Base-by-base conservation (phyloP, 2,888 invertebrate genomes). In the Teinopalpus imperialis region DNA sequence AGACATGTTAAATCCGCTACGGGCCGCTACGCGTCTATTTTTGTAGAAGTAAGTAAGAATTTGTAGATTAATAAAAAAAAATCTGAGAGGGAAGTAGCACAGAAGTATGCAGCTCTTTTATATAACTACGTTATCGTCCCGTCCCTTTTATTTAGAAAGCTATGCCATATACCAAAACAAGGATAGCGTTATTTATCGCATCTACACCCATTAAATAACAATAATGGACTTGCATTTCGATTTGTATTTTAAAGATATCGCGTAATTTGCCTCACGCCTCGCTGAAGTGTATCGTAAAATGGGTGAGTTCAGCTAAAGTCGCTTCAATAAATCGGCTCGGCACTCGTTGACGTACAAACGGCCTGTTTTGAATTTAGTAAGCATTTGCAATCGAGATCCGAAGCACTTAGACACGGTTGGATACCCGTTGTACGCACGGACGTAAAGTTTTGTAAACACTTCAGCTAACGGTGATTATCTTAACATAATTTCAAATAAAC, bases 311-410 rank as follows among this genome's bases (percentile, higher is more conserved):
- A 63, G 54, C 61, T 63, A 63, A 62, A 68, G 71, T 70, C 75
- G 66, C 75, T 77, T 66, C 76, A 72, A 81, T 83, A 81, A 82
- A 81, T 83, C 71, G 68, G 63, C 59, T 52, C 57, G 65, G 62
- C 70, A 66, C 63, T 74, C 69, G 74, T 76, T 67, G 81, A 73
- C 75, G 71, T 61, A 61, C 72, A 77, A 81, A 82, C 76, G 66
- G 77, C 74, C 81, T 81, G 77, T 78, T 87, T 86, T 83, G 86
- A 83, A 86, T 83, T 83, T 81, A 73, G 69, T 75, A 70, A 74
- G 69, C 78, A 77, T 81, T 83, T 68, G 74, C 73, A 71, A 77
- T 78, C 70, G 77, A 66, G 71, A 75, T 69, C 72, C 66, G 59
- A 66, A 76, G 78, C 85, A 76, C 86, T 87, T 82, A 78, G 86